phyloP scores from a whole-genome alignment of 1,140 invertebrate species.

The Tenebrio molitor region DNA sequence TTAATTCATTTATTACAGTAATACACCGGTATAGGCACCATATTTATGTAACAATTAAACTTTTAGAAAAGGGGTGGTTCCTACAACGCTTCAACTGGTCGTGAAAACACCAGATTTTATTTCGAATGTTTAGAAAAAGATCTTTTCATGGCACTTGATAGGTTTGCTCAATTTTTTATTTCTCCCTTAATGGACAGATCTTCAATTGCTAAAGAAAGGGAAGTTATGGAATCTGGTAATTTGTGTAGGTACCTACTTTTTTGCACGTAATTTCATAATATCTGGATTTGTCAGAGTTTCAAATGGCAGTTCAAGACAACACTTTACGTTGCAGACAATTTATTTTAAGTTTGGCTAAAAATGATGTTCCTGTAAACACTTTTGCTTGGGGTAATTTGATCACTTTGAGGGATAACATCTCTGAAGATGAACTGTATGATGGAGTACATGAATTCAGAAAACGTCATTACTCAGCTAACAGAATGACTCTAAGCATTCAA shows the following conservation, averaged over 20 bases:
- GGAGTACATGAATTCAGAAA: conserved; percentile 84
- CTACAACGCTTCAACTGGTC: conserved; percentile 87
- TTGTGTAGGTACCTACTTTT: conserved; percentile 2
- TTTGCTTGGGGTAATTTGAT: conserved; percentile 90
- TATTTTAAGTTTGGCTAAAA: conserved; percentile 75
- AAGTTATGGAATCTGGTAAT: conserved; percentile 90
- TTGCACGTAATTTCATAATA: no score
- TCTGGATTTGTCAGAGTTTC: conserved; percentile 83
- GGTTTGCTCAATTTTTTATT: conserved; percentile 93
- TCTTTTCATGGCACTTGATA: conserved; percentile 81
- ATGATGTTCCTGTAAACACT: conserved; percentile 80
- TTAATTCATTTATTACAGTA: conserved; percentile 80
- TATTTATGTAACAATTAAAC: no score
- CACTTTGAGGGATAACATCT: conserved; percentile 79
- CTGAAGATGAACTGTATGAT: conserved; percentile 75
- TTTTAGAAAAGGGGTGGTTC: conserved; percentile 81
- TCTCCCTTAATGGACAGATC: conserved; percentile 88
- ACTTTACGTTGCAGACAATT: conserved; percentile 80
- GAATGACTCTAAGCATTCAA: conserved; percentile 89
- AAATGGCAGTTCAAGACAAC: conserved; percentile 79
- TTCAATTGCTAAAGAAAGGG: conserved; percentile 90
- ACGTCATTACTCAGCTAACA: conserved; percentile 88
- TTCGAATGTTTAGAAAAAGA: conserved; percentile 88
- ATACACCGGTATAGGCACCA: background rate
- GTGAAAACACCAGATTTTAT: conserved; percentile 88